A percentile compares a stretch with the other conserved stretches of the same genome.
These are phyloP conservation scores for Spilarctia lutea DNA, from an alignment of 2,888 invertebrate species.

Conservation along the genomic window DNA sequence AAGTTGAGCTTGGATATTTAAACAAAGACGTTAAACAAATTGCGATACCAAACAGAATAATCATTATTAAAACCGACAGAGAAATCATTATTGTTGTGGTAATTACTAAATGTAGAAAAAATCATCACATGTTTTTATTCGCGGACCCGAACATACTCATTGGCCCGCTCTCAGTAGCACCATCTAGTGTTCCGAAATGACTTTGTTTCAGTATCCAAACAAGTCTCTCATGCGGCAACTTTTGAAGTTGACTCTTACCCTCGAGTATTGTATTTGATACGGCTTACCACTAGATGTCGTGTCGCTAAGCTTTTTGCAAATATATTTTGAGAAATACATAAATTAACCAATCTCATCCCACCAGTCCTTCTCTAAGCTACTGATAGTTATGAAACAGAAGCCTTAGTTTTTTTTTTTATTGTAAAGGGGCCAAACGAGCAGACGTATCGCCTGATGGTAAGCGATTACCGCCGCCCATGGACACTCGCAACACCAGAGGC, in stretches of 20 bases:
- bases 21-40: background rate
- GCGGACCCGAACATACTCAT: background rate
- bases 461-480: too few relatives aligned
- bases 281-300: conserved; percentile 31
- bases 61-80: background rate
- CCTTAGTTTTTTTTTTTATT: too few relatives aligned
- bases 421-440: too few relatives aligned
- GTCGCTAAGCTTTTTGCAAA: too few relatives aligned
- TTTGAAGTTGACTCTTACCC: background rate
- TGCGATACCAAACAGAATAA: background rate
- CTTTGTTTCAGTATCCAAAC: background rate
- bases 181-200: conserved; percentile 3
- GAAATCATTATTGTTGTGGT: background rate
- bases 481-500: too few relatives aligned
- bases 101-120: background rate
- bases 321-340: background rate
- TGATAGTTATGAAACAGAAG: background rate
- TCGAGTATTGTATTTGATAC: background rate
- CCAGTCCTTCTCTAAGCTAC: background rate
- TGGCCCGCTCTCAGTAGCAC: background rate
- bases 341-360: too few relatives aligned
- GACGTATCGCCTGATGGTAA: too few relatives aligned
- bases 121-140: background rate
- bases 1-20: background rate
- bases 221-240: background rate